phyloP scores from a whole-genome alignment of 2,888 invertebrate genomes.

The Fragum fragum region DNA sequence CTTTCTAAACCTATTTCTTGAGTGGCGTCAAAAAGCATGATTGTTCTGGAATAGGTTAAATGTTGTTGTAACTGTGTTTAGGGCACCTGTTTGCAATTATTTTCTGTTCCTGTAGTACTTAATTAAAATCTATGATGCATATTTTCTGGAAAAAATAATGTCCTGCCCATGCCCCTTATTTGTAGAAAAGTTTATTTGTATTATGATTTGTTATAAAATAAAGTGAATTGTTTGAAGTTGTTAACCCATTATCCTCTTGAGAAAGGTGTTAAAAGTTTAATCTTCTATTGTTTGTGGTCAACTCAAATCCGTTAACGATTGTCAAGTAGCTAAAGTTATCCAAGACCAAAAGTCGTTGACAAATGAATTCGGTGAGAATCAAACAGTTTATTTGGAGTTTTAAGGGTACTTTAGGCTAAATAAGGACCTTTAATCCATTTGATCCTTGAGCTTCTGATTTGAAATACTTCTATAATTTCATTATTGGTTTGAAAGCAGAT shows the following conservation, averaged over 20 bases:
- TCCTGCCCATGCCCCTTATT: too few species aligned
- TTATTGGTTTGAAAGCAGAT: too few species aligned
- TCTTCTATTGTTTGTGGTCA: conserved; percentile 31
- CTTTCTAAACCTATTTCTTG: too few species aligned
- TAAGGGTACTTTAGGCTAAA: background rate
- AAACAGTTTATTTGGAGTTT: background rate
- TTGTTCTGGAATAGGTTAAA: too few species aligned
- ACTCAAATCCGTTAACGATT: conserved; percentile 3
- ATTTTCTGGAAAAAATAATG: too few species aligned
- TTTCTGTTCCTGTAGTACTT: too few species aligned
- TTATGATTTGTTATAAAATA: background rate
- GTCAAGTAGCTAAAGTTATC: conserved; percentile 6
- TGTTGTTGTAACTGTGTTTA: too few species aligned
- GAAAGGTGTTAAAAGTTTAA: conserved; percentile 57
- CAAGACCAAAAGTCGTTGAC: conserved; percentile 6
- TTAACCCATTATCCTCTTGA: conserved; percentile 50
- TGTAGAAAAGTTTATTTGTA: too few species aligned
- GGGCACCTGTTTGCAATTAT: too few species aligned
- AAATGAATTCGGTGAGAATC: conserved; percentile 3
- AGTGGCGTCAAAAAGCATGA: too few species aligned
- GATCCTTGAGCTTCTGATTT: background rate
- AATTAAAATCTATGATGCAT: too few species aligned
- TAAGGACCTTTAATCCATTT: background rate
- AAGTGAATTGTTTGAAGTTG: background rate
- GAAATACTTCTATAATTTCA: too few species aligned